A percentile compares a stretch with the other conserved stretches of the same genome.
Evolutionary conservation across 37 sponge, comb jelly and placozoan species (phyloP).

Genomic region (Ephydatia muelleri): DNA sequence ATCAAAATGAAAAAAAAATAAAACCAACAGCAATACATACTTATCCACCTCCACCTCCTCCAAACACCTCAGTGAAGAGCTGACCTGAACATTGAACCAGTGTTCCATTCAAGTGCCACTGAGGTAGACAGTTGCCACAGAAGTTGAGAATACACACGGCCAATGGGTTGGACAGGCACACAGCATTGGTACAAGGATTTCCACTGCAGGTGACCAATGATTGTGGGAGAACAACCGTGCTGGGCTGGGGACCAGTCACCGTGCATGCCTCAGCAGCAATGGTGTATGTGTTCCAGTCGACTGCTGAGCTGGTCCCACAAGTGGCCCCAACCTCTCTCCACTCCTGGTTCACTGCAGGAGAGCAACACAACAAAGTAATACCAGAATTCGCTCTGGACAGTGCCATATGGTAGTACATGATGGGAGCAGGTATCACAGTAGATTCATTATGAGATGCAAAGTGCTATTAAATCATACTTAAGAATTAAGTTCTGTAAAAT

Average conservation of each 20-base stretch:
- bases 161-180: slow-evolving; percentile 69
- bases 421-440: neutral
- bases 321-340: slow-evolving; percentile 79
- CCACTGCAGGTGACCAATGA: slow-evolving; percentile 70
- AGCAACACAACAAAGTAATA: neutral
- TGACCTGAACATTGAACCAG: slow-evolving; percentile 55
- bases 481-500: too few relatives aligned
- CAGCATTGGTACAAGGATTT: slow-evolving; percentile 75
- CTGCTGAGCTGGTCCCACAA: slow-evolving; percentile 43
- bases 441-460: neutral
- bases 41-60: neutral
- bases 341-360: slow-evolving; percentile 18
- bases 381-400: neutral
- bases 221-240: neutral
- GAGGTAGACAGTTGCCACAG: slow-evolving; percentile 79
- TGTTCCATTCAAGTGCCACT: slow-evolving; percentile 54
- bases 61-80: neutral
- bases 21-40: neutral
- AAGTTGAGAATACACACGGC: slow-evolving; percentile 71
- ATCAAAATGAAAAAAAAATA: neutral
- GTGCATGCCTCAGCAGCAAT: slow-evolving; percentile 48
- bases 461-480: neutral
- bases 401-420: neutral
- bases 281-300: slow-evolving; percentile 61
- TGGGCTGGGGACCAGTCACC: neutral